Evolutionary conservation across 2,113 vertebrate species (phyloP), one percentile per base, ranked within the genome.

Genomic region (Azemiops feae): DNA sequence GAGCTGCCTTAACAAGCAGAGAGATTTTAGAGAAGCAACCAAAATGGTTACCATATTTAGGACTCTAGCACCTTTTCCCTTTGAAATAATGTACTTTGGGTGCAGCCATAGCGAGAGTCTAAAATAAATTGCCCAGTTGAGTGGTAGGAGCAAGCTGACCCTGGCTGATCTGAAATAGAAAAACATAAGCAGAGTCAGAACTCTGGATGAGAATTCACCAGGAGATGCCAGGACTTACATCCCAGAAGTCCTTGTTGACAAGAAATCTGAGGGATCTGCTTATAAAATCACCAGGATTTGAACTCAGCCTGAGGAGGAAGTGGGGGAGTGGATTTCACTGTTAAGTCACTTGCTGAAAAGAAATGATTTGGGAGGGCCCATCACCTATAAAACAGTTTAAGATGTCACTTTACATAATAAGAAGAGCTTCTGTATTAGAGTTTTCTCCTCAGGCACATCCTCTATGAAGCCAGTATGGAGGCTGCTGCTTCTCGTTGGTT

Each of bases 11-110:
- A 92, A 89, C 10, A 94, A 95, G 89, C 88, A 89, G 90, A 6
- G 47, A 30, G 69, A 91, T 93, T 20, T 22, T 87, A 90, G 74
- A 95, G 93, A 96, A 94, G 2, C n/a, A 92, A 64, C 60, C 55
- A 64, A 95, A 96, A 89, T 94, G 86, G 1, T 93, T 94, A 20
- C 60, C 34, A 25, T 12, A 23, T 87, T 95, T 93, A 81, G 39
- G 34, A 81, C 18, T 6, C 34, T 6, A 43, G 18, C 74, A 92
- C 22, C 34, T 55, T 45, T 89, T 1, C 25, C 52, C 89, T 23
- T 20, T 50, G 27, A 52, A 69, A 64, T 16, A 47, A 60, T 20
- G 34, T 55, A 43, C 74, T 81, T 81, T 81, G 74, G 7, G 7
- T 23, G 34, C 74, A 81, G 74, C 39, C 39, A 8, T 81, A 43